These are phyloP conservation scores for Ladona fulva DNA, from an alignment of 1,140 invertebrate genomes.

Conservation along the genomic window DNA sequence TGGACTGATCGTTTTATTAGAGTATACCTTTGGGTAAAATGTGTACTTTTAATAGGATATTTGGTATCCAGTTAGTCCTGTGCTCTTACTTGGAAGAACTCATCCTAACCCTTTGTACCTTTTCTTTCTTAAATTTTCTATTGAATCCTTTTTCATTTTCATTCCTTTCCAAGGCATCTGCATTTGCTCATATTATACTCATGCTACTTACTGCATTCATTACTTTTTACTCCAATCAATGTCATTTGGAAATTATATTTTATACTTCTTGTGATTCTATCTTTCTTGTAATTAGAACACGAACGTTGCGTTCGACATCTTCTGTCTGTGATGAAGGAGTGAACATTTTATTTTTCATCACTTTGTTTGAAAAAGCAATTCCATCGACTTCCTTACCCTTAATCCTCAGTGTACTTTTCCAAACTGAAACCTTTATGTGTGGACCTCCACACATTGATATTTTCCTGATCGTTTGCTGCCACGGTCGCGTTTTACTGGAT, in stretches of 20 bases:
- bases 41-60: too few relatives aligned
- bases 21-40: too few relatives aligned
- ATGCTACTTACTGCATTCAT: conserved; percentile 34
- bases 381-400: too few relatives aligned
- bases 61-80: too few relatives aligned
- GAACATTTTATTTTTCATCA: too few relatives aligned
- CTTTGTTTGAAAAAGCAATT: too few relatives aligned
- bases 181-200: neutral
- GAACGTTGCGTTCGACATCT: too few relatives aligned
- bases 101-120: neutral
- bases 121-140: conserved; percentile 13
- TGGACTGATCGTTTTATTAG: too few relatives aligned
- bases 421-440: too few relatives aligned
- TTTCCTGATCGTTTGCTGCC: neutral
- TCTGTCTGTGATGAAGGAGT: too few relatives aligned
- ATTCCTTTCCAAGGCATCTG: neutral
- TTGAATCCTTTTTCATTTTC: conserved; percentile 12
- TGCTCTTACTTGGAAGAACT: neutral
- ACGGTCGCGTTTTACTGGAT: neutral
- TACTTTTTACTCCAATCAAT: neutral
- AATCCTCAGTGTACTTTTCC: too few relatives aligned
- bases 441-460: neutral
- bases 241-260: neutral
- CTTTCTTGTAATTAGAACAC: too few relatives aligned
- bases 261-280: neutral